Percentiles rank a stretch among this genome's conserved stretches.
These are phyloP conservation scores for Pachyseris speciosa DNA, from an alignment of 64 coral and sea anemone species.

Conservation along the genomic window DNA sequence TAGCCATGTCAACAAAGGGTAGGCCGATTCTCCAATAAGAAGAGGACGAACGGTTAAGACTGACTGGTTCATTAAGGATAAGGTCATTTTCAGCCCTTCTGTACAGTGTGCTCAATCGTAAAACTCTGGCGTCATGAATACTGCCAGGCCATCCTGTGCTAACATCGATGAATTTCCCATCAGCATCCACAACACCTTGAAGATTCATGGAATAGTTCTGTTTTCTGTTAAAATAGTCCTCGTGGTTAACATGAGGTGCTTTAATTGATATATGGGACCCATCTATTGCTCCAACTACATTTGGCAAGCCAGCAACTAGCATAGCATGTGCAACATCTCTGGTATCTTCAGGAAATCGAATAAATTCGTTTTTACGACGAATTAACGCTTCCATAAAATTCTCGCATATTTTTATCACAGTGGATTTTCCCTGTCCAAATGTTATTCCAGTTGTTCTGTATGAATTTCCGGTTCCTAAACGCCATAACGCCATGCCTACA, in stretches of 20 bases:
- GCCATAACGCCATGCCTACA: neutral
- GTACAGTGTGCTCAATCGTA: neutral
- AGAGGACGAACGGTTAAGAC: neutral
- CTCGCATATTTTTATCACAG: neutral
- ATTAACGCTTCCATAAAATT: too few species aligned
- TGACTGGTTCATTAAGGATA: neutral
- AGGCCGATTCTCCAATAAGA: conserved; percentile 10
- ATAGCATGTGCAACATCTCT: too few species aligned
- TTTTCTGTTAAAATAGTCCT: conserved; percentile 39
- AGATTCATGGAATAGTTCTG: neutral
- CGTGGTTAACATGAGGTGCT: neutral
- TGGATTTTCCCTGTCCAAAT: neutral
- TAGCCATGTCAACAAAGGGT: conserved; percentile 24
- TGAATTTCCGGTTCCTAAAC: neutral
- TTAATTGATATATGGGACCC: neutral
- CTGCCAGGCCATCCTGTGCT: conserved; percentile 36
- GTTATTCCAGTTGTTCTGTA: neutral
- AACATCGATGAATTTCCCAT: conserved; percentile 35
- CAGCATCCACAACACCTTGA: neutral
- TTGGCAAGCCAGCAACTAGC: too few species aligned
- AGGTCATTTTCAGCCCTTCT: neutral
- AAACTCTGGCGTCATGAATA: neutral
- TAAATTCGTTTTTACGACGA: too few species aligned
- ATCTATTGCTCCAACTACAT: conserved; percentile 8
- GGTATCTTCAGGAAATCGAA: too few species aligned